These are phyloP conservation scores for Ennomos erosarius DNA, from an alignment of 2,888 invertebrate species.

Conservation along the genomic window DNA sequence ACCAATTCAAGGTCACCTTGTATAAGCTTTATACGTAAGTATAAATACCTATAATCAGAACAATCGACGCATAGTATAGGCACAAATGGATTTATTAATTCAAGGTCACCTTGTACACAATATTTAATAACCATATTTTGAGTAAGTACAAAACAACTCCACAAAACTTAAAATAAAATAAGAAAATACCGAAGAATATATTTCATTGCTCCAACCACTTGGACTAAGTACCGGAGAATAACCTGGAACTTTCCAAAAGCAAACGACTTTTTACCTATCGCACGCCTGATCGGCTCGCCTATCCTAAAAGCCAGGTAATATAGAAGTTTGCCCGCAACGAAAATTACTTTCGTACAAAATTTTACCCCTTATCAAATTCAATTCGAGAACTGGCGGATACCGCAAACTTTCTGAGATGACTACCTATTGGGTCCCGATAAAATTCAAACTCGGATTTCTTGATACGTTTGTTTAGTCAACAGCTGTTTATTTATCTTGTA, in stretches of 20 bases:
- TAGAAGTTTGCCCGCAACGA: conserved; percentile 50
- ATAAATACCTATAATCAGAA: no score
- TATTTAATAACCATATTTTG: no score
- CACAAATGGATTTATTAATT: no score
- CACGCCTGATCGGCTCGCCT: conserved; percentile 48
- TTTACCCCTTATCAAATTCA: conserved; percentile 65
- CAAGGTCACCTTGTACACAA: no score
- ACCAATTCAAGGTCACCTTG: no score
- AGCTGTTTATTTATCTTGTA: conserved; percentile 25
- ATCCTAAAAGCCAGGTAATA: conserved; percentile 57
- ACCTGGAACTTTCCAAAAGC: conserved; percentile 33
- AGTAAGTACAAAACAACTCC: no score
- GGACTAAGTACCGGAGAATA: conserved; percentile 29
- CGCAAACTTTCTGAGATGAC: conserved; percentile 54
- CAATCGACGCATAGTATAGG: no score
- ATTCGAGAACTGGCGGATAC: conserved; percentile 55
- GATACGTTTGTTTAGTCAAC: conserved; percentile 34
- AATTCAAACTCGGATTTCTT: conserved; percentile 39
- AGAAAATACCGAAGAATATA: conserved; percentile 9
- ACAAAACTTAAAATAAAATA: neutral
- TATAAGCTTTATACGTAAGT: no score
- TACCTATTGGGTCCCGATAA: conserved; percentile 50
- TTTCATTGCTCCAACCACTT: conserved; percentile 27
- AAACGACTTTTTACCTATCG: conserved; percentile 53
- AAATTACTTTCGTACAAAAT: conserved; percentile 61